Base-by-base conservation (phyloP, 2,888 invertebrate genomes). In the Mythimna pallens region DNA sequence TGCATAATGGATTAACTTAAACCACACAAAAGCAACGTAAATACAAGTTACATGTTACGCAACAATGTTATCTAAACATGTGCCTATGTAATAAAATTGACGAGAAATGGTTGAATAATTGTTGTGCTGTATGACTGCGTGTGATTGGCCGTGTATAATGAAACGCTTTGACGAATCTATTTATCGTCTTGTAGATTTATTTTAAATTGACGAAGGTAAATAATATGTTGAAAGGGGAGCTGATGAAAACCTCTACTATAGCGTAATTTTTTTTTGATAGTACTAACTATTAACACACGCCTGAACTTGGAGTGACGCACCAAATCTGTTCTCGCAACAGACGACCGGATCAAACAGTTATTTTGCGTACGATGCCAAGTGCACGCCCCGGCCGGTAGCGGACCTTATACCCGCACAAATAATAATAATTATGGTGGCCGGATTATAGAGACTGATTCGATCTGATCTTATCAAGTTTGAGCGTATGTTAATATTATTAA, bases 1-100 rank as follows among this genome's bases (percentile, higher is more conserved):
- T 9, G 22, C n/a, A n/a, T 52, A 52, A 64, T 14, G 25, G 50
- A 36, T 3, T 43, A 9, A 43, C 40, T 34, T 34, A n/a, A 7
- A 40, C 20, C 14, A 12, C 3, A 14, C 22, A 74, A 61, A 30
- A 47, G 3, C n/a, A 59, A 50, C 34, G 55, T 57, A 50, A 68
- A 62, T 62, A n/a, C 4, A 30, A 50, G 34, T 57, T 69, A 34
- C 14, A 22, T 47, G 52, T 63, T 36, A 73, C 57, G 30, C 22
- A 73, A 50, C 30, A 14, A 25, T 50, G 22, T 63, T 70, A 64
- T 54, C 52, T 76, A 14, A 63, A 76, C 58, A 70, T 63, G 36
- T 9, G 50, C 47, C 10, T 25, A 59, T 14, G 65, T 62, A 75
- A 63, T 68, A 30, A 68, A 75, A 22, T 68, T 17, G 17, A 22